Percentiles rank a stretch among this genome's conserved stretches.
Conservation (phyloP, 2,113 vertebrate genomes). For the Gila orcuttii region DNA sequence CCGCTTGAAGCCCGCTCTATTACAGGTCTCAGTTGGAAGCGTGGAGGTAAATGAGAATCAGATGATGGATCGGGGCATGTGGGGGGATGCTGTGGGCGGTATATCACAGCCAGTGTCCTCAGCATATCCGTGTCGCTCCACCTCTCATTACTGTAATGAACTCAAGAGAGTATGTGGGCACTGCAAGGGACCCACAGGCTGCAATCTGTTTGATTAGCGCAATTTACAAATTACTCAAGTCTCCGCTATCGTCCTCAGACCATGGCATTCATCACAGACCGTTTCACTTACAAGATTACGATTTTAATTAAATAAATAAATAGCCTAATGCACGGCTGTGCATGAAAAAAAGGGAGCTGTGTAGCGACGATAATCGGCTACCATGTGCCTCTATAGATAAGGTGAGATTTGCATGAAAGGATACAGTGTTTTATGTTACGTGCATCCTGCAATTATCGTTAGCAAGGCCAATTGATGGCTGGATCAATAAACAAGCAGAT, state of each 20-base stretch:
- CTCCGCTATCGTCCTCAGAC: slow-evolving; percentile 36
- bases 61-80: slow-evolving; percentile 43
- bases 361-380: slow-evolving; percentile 17
- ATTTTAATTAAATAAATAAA: slow-evolving; percentile 57
- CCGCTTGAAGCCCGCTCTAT: slow-evolving; percentile 12
- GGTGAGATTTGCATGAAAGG: slow-evolving; percentile 34
- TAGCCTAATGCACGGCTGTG: slow-evolving; percentile 24
- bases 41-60: slow-evolving; percentile 51
- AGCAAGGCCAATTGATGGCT: neutral
- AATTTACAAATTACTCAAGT: slow-evolving; percentile 63
- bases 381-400: slow-evolving; percentile 28
- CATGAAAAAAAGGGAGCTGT: slow-evolving; percentile 20
- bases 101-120: slow-evolving; percentile 37
- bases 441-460: neutral
- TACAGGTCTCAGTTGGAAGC: slow-evolving; percentile 31
- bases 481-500: slow-evolving; percentile 36
- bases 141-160: slow-evolving; percentile 65
- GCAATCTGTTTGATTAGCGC: slow-evolving; percentile 65
- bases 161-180: slow-evolving; percentile 46
- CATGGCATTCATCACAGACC: slow-evolving; percentile 55
- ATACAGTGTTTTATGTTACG: slow-evolving; percentile 14
- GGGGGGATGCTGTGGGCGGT: slow-evolving; percentile 40
- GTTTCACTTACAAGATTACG: slow-evolving; percentile 61
- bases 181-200: slow-evolving; percentile 44
- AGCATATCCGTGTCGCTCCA: slow-evolving; percentile 35